These are phyloP conservation scores for Agapornis canus DNA, from an alignment of 2,797 vertebrate genomes.

Conservation along the genomic window DNA sequence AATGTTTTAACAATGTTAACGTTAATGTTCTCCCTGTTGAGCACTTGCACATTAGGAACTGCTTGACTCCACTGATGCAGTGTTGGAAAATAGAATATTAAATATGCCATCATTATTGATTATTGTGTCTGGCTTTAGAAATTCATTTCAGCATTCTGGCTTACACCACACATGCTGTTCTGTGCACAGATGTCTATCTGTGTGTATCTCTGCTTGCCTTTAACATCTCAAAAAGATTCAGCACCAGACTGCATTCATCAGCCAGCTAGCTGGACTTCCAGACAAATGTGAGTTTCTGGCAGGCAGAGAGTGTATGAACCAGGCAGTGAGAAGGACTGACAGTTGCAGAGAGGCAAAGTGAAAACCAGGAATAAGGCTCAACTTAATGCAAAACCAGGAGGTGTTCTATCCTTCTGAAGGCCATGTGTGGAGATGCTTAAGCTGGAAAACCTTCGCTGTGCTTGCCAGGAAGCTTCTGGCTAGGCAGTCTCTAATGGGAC, in stretches of 20 bases:
- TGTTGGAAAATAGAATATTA: neutral
- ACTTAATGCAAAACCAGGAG: neutral
- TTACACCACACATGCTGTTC: neutral
- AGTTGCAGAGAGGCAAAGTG: neutral
- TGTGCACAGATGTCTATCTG: neutral
- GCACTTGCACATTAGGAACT: neutral
- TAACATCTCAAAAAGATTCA: neutral
- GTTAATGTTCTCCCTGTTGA: neutral
- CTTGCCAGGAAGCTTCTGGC: neutral
- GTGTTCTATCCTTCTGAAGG: neutral
- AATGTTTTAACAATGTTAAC: neutral
- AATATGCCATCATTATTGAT: neutral
- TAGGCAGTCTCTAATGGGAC: neutral
- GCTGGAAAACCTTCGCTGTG: neutral
- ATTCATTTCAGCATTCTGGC: neutral
- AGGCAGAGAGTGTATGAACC: neutral
- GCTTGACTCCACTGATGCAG: neutral
- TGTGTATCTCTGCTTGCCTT: neutral
- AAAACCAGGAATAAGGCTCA: neutral
- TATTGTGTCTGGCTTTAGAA: neutral
- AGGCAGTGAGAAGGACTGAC: neutral
- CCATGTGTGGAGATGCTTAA: neutral
- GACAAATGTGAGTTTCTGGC: neutral
- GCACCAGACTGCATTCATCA: neutral
- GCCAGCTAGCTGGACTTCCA: neutral